phyloP scores from a whole-genome alignment of 2,888 invertebrate species.

The Troilus luridus region DNA sequence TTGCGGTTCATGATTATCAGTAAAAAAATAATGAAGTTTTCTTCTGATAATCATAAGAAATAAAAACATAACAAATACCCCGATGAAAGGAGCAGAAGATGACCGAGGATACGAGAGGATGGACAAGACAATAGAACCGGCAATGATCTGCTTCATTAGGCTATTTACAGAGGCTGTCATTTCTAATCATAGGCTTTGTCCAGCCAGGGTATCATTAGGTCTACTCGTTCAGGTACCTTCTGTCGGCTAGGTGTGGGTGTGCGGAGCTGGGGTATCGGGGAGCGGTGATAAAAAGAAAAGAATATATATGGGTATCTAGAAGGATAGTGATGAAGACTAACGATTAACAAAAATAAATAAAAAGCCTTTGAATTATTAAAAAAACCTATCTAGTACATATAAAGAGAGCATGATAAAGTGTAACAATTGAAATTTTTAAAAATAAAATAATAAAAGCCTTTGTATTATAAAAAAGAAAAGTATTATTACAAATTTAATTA shows the following conservation, averaged over 20 bases:
- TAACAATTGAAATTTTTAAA: no score
- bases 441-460: no score
- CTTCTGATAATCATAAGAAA: no score
- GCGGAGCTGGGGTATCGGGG: background rate
- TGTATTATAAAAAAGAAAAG: no score
- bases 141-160: conserved; percentile 56
- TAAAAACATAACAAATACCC: background rate
- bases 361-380: no score
- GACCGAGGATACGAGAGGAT: background rate
- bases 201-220: conserved; percentile 43
- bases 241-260: no score
- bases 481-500: no score
- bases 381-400: no score
- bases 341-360: background rate
- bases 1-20: no score
- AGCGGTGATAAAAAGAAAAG: background rate
- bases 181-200: conserved; percentile 2
- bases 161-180: conserved; percentile 55
- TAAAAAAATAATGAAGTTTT: no score
- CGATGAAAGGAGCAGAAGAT: background rate
- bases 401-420: no score
- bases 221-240: background rate
- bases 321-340: background rate
- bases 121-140: background rate
- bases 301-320: background rate